Conservation (phyloP, 2,888 invertebrate species). For the Agelastica alni region DNA sequence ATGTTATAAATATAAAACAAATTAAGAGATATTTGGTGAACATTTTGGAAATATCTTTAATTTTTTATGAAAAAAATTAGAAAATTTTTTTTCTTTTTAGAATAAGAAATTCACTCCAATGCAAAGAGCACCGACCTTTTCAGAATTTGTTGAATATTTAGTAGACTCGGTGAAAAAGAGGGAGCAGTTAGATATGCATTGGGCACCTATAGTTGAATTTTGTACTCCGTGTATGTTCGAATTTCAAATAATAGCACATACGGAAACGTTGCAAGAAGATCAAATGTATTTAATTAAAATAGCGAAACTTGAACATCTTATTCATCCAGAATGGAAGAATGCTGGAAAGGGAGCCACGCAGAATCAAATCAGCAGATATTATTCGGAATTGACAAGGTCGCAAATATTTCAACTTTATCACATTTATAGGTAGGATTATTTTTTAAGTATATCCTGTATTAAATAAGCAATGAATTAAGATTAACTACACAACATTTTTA, state of each 20-base stretch:
- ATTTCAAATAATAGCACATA: constrained; percentile 76
- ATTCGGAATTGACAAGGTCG: constrained; percentile 72
- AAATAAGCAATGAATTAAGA: too few species aligned
- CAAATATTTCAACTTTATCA: constrained; percentile 79
- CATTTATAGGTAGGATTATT: constrained; percentile 71
- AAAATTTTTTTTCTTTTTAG: constrained; percentile 18
- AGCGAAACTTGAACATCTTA: constrained; percentile 73
- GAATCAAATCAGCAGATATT: constrained; percentile 74
- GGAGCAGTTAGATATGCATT: constrained; percentile 79
- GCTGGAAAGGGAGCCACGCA: constrained; percentile 76
- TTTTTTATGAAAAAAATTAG: too few species aligned
- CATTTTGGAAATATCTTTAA: background rate
- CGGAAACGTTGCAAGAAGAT: constrained; percentile 83
- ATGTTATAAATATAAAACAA: too few species aligned
- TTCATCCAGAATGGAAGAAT: constrained; percentile 84
- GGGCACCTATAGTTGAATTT: constrained; percentile 82
- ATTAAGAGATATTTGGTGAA: too few species aligned
- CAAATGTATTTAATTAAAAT: constrained; percentile 80
- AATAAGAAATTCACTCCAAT: constrained; percentile 9
- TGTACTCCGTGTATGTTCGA: constrained; percentile 85
- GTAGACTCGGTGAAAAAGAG: constrained; percentile 70
- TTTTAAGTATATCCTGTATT: too few species aligned
- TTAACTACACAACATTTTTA: background rate
- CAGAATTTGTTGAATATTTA: constrained; percentile 80
- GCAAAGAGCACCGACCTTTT: constrained; percentile 72